Evolutionary conservation across 2,113 vertebrate species (phyloP).

Genomic region (Chascanopsetta lugubris): DNA sequence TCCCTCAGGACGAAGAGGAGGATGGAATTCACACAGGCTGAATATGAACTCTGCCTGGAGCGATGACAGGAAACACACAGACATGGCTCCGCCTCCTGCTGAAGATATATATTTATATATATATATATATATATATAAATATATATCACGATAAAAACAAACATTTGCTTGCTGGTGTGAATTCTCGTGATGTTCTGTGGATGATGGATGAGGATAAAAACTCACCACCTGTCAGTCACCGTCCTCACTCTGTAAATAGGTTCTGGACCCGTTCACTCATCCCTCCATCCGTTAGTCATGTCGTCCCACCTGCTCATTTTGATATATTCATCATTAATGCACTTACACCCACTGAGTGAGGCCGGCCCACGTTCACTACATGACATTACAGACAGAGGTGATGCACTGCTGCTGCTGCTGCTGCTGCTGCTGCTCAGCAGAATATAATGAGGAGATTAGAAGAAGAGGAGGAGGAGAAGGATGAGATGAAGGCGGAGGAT

Average conservation of each 20-base stretch:
- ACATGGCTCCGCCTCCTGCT: slow-evolving; percentile 29
- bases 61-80: slow-evolving; percentile 35
- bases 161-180: slow-evolving; percentile 13
- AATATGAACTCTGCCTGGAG: slow-evolving; percentile 17
- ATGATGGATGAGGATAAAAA: slow-evolving; percentile 16
- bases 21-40: slow-evolving; percentile 17
- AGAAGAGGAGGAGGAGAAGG: slow-evolving; percentile 8
- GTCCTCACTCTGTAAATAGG: slow-evolving; percentile 47
- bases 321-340: slow-evolving; percentile 62
- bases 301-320: slow-evolving; percentile 65
- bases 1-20: slow-evolving; percentile 3
- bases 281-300: slow-evolving; percentile 56
- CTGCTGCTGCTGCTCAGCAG: slow-evolving; percentile 13
- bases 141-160: slow-evolving; percentile 36
- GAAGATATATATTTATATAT: slow-evolving; percentile 19
- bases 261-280: slow-evolving; percentile 54
- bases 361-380: slow-evolving; percentile 22
- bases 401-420: slow-evolving; percentile 18
- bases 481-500: slow-evolving; percentile 30
- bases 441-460: slow-evolving; percentile 34
- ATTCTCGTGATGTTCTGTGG: slow-evolving; percentile 20
- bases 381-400: slow-evolving; percentile 16
- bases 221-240: slow-evolving; percentile 44
- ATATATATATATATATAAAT: slow-evolving; percentile 25
- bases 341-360: slow-evolving; percentile 46